Base-by-base conservation (phyloP, 2,113 vertebrate genomes). In the Corythornis vintsioides region DNA sequence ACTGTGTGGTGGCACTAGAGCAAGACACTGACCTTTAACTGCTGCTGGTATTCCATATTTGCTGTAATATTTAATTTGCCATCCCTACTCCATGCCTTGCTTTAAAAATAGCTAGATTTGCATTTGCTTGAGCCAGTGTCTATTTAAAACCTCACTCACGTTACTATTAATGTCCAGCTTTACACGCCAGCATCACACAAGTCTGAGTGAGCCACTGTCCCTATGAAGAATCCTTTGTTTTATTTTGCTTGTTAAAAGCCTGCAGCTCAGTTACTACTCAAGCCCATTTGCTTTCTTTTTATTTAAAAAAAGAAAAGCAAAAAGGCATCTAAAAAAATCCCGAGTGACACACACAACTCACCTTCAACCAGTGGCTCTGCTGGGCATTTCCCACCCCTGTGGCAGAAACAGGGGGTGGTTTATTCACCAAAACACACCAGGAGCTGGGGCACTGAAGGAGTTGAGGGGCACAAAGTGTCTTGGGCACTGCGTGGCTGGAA, bases 81-180 rank as follows among this genome's bases (percentile, higher is more conserved):
- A 52, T 71, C 83, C 60, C 35, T 78, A 3, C 67, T 92, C 63
- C 25, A 60, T 56, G 35, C 16, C 2, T 70, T 76, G 18, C 74
- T 82, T 93, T 88, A 81, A 92, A 92, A 93, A 91, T 88, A 93
- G 85, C 47, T 82, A 57, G 73, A 92, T 89, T 79, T 95, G 59
- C 63, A 73, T 82, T 93, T 91, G 73, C 78, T 75, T 87, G 74
- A 80, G 60, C 67, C 89, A 52, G 19, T 3, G 3, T 87, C 78
- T 96, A 89, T 95, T 96, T 91, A 87, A 96, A 89, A 45, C 57
- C 65, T 83, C 48, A 9, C 25, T 83, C 4, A 0, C 2, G 9
- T 88, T 92, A 13, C 84, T 91, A 82, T 89, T 93, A 85, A 92
- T 92, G 83, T 18, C 52, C 50, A 52, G 74, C 57, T 89, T 87